Evolutionary conservation across 2,888 invertebrate genomes (phyloP).

Genomic region (Caenorhabditis macrosperma): DNA sequence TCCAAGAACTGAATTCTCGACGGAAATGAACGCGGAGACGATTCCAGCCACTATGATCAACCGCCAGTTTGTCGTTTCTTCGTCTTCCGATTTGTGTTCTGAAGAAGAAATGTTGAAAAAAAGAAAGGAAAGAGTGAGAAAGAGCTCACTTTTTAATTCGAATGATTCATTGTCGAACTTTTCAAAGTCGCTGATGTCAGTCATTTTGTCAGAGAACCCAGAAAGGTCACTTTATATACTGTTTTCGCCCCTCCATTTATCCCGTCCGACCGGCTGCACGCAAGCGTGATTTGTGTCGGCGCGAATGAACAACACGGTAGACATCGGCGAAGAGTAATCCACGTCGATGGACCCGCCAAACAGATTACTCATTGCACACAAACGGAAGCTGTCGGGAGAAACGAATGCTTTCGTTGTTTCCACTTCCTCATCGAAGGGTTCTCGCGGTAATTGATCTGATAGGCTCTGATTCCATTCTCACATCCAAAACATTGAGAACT

Average conservation of each 20-base stretch:
- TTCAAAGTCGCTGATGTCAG: neutral
- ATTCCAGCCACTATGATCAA: constrained; percentile 29
- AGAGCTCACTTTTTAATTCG: constrained; percentile 4
- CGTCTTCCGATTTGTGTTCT: constrained; percentile 1
- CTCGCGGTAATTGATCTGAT: too few species aligned
- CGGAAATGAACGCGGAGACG: constrained; percentile 30
- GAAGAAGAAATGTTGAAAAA: neutral
- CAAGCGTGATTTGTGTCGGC: neutral
- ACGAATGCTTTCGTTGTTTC: neutral
- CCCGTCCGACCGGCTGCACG: neutral
- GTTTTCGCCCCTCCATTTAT: neutral
- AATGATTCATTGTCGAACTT: neutral
- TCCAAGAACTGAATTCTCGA: constrained; percentile 37
- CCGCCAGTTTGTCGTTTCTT: constrained; percentile 21
- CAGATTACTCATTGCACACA: neutral
- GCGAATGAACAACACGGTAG: neutral
- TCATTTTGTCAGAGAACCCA: too few species aligned
- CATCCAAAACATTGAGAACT: too few species aligned
- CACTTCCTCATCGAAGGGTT: neutral
- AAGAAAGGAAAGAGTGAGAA: neutral
- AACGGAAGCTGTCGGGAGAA: neutral
- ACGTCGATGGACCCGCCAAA: neutral
- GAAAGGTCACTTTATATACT: neutral
- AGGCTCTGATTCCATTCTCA: too few species aligned
- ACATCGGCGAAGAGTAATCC: neutral